Evolutionary conservation across 2,113 vertebrate genomes (phyloP).

Genomic region (Alligator mississippiensis): DNA sequence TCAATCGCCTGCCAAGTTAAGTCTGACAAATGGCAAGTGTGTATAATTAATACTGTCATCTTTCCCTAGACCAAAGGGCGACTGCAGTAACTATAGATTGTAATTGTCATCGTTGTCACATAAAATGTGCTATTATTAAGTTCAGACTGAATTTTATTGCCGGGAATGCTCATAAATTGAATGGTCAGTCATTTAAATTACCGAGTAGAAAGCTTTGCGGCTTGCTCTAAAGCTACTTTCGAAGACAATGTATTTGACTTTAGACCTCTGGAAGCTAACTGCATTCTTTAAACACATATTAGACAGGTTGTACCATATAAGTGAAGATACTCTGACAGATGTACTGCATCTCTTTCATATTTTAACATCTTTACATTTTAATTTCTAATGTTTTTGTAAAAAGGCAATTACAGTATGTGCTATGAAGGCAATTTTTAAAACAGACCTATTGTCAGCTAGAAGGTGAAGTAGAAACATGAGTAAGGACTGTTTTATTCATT

Average conservation of each 20-base stretch:
- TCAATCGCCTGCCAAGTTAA: slow-evolving; percentile 85
- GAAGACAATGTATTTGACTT: slow-evolving; percentile 82
- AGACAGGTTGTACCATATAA: slow-evolving; percentile 76
- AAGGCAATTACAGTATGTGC: slow-evolving; percentile 28
- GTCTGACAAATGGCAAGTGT: slow-evolving; percentile 84
- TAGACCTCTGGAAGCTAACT: slow-evolving; percentile 79
- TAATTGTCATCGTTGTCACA: slow-evolving; percentile 91
- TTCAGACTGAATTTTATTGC: slow-evolving; percentile 89
- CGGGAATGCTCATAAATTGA: slow-evolving; percentile 87
- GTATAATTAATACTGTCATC: slow-evolving; percentile 87
- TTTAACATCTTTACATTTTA: slow-evolving; percentile 63
- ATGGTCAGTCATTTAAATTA: slow-evolving; percentile 91
- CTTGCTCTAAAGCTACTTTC: slow-evolving; percentile 76
- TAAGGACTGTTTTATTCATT: slow-evolving; percentile 5
- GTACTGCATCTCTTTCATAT: slow-evolving; percentile 34
- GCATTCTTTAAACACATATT: slow-evolving; percentile 76
- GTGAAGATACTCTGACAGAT: slow-evolving; percentile 71
- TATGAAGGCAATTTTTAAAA: slow-evolving; percentile 36
- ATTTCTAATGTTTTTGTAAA: slow-evolving; percentile 63
- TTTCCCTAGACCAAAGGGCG: slow-evolving; percentile 81
- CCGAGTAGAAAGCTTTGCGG: slow-evolving; percentile 75
- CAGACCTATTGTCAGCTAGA: slow-evolving; percentile 3
- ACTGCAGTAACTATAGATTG: slow-evolving; percentile 86
- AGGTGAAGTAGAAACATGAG: neutral
- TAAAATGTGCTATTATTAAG: slow-evolving; percentile 93